Evolutionary conservation across 2,888 invertebrate species (phyloP), one percentile per base, ranked within the genome.

Genomic region (Caenorhabditis sinica): DNA sequence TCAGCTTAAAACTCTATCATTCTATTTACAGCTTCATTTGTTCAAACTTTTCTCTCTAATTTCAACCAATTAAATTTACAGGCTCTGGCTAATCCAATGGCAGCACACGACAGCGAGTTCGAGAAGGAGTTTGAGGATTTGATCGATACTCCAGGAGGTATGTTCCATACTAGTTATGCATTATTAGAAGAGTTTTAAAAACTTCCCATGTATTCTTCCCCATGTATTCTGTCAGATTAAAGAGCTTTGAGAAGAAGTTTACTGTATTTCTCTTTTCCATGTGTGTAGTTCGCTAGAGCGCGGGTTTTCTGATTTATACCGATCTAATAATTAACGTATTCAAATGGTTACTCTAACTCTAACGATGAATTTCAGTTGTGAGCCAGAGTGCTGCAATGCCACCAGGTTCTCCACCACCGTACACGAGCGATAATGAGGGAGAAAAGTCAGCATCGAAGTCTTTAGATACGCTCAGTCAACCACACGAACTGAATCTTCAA

Each of bases 21-120:
- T 20, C 49, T 5, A 20, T n/a, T 49, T 49, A 6, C 1, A 49
- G 9, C 6, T 20, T 2, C n/a, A 20, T 49, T n/a, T 49, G 4
- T 49, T 20, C 20, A 28, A n/a, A n/a, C n/a, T n/a, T n/a, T n/a
- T 28, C 20, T 28, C 56, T 15, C 1, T 0, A 5, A 28, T 23
- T 23, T 2, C n/a, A 33, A 30, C 28, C n/a, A n/a, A n/a, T n/a
- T n/a, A n/a, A n/a, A 4, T 30, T 83, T 86, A 15, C 66, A 87
- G 87, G 86, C 86, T 15, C 68, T 87, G 60, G 86, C 84, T 51
- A 86, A 87, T 45, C 87, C 87, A 20, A 86, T 86, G 79, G 25
- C 79, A 1, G 80, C 66, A 20, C 51, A 17, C 15, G 11, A 33
- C n/a, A 13, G 33, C 5, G 71, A 56, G 0, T 33, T 72, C 15